Evolutionary conservation across 2,888 invertebrate genomes (phyloP), one percentile per base, ranked within the genome.

Genomic region (Ormyrus pomaceus): DNA sequence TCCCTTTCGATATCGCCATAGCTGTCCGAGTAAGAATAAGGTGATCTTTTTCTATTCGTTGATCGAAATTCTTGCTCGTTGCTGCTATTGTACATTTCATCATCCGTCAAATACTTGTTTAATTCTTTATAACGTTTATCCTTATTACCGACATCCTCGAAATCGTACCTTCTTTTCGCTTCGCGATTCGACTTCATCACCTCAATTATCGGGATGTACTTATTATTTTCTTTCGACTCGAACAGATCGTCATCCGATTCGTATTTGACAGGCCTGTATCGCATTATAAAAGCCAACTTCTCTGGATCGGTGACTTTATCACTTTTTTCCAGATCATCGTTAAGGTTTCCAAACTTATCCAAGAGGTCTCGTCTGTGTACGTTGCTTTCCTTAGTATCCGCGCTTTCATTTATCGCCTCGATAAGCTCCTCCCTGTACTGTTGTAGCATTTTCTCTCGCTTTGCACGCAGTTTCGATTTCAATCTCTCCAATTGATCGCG

Each of bases 401-500:
- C 34, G 48, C 50, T 75, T 19, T 83, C 79, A 0, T 75, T 80
- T 13, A 85, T 53, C 2, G 79, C 79, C 10, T 84, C 84, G 2
- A 82, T 13, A 10, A 85, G 74, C n/a, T 86, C 84, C 5, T 84
- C 79, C 13, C 82, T 80, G 77, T 84, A 83, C 13, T 84, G 82
- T 5, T 85, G 78, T 11, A 86, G 45, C 5, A 85, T 75, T 50
- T 83, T 84, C 0, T 84, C 84, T 10, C 83, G 82, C 61, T 83
- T 86, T 0, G 77, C 81, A 2, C 82, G 81, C 10, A 87, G 46
- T 34, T 84, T 86, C 2, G 83, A 76, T 11, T 82, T 86, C 7
- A 87, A 46, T 13, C 79, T 84, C 8, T 83, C 79, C 11, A 85
- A 50, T 71, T 84, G 86, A 6, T 86, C 83, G 0, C 66, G 56